Percentiles rank a stretch among this genome's conserved stretches.
Conservation (phyloP, 64 coral and sea anemone species). For the Platygyra sinensis region DNA sequence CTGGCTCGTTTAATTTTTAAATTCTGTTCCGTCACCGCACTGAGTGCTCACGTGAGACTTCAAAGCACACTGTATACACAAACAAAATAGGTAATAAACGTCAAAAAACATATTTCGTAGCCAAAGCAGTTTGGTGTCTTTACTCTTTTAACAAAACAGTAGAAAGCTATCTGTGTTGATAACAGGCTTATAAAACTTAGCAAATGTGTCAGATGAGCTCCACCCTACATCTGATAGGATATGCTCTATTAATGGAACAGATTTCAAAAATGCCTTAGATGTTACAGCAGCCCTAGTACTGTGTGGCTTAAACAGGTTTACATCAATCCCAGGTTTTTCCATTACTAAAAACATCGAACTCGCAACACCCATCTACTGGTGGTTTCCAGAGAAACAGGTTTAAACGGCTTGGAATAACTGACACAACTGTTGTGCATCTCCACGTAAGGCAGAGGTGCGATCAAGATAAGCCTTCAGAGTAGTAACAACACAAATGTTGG, state of each 20-base stretch:
- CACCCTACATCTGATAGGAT: slow-evolving; percentile 35
- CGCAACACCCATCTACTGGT: no score
- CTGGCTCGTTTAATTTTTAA: slow-evolving; percentile 25
- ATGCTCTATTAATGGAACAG: slow-evolving; percentile 21
- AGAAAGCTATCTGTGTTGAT: not conserved
- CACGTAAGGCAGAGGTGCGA: not conserved
- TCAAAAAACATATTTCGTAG: not conserved
- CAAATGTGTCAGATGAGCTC: slow-evolving; percentile 40
- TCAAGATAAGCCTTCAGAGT: slow-evolving; percentile 11
- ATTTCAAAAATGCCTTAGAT: slow-evolving; percentile 15
- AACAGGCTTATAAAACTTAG: slow-evolving; percentile 31
- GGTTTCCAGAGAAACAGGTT: not conserved
- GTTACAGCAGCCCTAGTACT: slow-evolving; percentile 29
- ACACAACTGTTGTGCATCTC: not conserved
- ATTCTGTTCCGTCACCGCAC: slow-evolving; percentile 23
- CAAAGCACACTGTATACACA: slow-evolving; percentile 30
- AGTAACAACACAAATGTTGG: slow-evolving; percentile 40
- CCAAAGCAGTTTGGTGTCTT: not conserved
- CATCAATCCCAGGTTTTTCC: slow-evolving; percentile 25
- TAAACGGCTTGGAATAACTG: not conserved
- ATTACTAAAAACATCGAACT: no score
- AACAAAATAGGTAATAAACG: not conserved
- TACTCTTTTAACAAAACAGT: no score
- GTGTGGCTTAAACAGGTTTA: slow-evolving; percentile 3
- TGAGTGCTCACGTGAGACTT: slow-evolving; percentile 20